phyloP scores from a whole-genome alignment of 2,888 invertebrate genomes.

The Falcaria lacertinaria region DNA sequence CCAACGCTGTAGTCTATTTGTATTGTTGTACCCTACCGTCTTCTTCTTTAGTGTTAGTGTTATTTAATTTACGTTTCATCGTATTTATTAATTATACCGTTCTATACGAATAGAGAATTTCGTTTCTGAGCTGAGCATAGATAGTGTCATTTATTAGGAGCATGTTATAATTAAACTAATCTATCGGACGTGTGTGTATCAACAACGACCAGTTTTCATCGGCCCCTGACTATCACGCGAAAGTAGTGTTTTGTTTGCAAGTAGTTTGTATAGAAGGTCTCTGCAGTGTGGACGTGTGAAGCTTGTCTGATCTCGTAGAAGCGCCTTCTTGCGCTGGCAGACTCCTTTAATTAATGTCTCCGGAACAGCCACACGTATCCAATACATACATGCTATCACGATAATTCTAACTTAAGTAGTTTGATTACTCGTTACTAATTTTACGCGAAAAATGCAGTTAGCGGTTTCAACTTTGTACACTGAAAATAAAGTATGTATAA shows the following conservation, averaged over 20 bases:
- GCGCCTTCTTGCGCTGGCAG: conserved; percentile 73
- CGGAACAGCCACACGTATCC: conserved; percentile 51
- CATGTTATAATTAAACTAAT: conserved; percentile 61
- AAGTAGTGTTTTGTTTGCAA: conserved; percentile 17
- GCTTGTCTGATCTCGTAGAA: conserved; percentile 55
- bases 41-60: no score
- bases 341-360: conserved; percentile 72
- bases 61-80: no score
- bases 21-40: no score
- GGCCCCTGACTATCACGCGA: conserved; percentile 24
- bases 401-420: conserved; percentile 49
- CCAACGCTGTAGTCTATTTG: no score
- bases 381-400: conserved; percentile 47
- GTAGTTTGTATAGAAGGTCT: conserved; percentile 30
- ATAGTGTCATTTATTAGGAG: conserved; percentile 45
- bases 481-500: no score
- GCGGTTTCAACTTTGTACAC: no score
- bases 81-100: neutral
- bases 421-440: conserved; percentile 32
- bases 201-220: conserved; percentile 33
- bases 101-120: conserved; percentile 3
- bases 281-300: conserved; percentile 45
- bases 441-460: neutral
- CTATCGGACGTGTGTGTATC: conserved; percentile 51
- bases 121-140: conserved; percentile 26